Evolutionary conservation across 1,140 invertebrate genomes (phyloP).

Genomic region (Monochamus saltuarius): DNA sequence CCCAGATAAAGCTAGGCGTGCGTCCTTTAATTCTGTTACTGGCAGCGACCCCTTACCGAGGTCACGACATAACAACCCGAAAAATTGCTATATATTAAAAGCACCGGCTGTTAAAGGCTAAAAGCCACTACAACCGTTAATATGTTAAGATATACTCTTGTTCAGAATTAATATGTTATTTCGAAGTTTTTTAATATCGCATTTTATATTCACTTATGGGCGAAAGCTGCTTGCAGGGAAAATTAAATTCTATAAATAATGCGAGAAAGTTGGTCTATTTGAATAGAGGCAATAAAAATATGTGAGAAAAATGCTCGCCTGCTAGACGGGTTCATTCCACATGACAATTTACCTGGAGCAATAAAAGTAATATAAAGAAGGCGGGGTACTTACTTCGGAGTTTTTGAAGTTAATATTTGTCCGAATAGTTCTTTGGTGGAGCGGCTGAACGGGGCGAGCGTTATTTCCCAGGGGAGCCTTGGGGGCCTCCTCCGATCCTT

Average conservation of each 20-base stretch:
- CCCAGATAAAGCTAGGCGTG: too few species aligned
- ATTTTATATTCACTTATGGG: neutral
- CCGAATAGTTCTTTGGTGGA: slow-evolving; percentile 88
- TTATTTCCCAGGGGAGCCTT: slow-evolving; percentile 93
- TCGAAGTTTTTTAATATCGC: too few species aligned
- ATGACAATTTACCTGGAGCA: slow-evolving; percentile 15
- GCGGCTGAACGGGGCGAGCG: slow-evolving; percentile 83
- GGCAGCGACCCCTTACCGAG: too few species aligned
- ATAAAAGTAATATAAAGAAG: slow-evolving; percentile 21
- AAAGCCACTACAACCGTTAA: too few species aligned
- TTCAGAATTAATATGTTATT: too few species aligned
- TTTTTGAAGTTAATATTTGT: slow-evolving; percentile 92
- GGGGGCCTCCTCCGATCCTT: slow-evolving; percentile 77
- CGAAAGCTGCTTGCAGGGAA: neutral
- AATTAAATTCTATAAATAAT: neutral
- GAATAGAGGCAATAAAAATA: slow-evolving; percentile 11
- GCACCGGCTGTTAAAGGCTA: too few species aligned
- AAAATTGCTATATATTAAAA: too few species aligned
- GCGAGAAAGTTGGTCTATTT: slow-evolving; percentile 8
- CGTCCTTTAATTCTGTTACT: too few species aligned
- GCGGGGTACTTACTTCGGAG: slow-evolving; percentile 34
- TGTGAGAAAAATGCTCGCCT: slow-evolving; percentile 4
- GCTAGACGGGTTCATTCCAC: slow-evolving; percentile 8
- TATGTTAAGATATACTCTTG: too few species aligned
- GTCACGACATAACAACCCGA: too few species aligned